phyloP scores from a whole-genome alignment of 2,797 vertebrate genomes.

The Spondyliosoma cantharus region DNA sequence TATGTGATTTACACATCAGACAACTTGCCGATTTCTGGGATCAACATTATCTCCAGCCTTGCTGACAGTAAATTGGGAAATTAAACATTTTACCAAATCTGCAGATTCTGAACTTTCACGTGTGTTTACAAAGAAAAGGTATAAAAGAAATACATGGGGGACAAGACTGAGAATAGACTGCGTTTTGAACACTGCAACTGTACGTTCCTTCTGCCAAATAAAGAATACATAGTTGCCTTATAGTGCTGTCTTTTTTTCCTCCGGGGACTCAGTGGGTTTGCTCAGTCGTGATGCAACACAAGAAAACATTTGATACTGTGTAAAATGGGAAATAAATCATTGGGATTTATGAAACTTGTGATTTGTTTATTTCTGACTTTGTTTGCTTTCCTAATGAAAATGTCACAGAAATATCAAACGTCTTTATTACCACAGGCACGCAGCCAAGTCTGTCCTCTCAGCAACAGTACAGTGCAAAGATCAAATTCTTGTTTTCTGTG shows the following conservation, averaged over 20 bases:
- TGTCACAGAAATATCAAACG: slow-evolving; percentile 44
- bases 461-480: slow-evolving; percentile 14
- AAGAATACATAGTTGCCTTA: slow-evolving; percentile 3
- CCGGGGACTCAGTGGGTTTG: slow-evolving; percentile 20
- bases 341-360: slow-evolving; percentile 19
- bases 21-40: not conserved
- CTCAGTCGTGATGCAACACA: slow-evolving; percentile 45
- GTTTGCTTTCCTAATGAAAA: slow-evolving; percentile 43
- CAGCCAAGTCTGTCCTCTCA: slow-evolving; percentile 12
- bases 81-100: not conserved
- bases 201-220: not conserved
- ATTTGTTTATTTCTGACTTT: slow-evolving; percentile 28
- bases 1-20: not conserved
- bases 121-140: not conserved
- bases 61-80: not conserved
- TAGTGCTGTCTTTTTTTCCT: slow-evolving; percentile 6
- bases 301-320: slow-evolving; percentile 25
- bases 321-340: slow-evolving; percentile 14
- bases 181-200: not conserved
- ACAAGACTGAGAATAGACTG: not conserved
- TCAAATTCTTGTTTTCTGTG: slow-evolving; percentile 42
- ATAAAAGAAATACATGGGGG: not conserved
- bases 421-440: slow-evolving; percentile 20
- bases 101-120: not conserved
- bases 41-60: not conserved